Percentiles rank a stretch among this genome's conserved stretches.
Evolutionary conservation across 2,113 vertebrate species (phyloP).

Genomic region (Opisthocomus hoazin): DNA sequence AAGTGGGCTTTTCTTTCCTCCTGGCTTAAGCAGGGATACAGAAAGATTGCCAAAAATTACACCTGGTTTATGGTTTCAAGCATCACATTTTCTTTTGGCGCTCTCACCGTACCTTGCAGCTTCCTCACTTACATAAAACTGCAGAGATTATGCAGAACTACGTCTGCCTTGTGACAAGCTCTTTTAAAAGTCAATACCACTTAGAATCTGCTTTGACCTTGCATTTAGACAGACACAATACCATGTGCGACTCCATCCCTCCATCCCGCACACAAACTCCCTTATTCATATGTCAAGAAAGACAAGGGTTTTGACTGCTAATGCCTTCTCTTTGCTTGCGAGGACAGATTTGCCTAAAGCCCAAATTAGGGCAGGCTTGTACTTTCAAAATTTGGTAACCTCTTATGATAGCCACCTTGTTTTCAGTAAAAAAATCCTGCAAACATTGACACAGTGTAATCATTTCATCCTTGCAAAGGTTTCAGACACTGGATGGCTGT

Average conservation of each 20-base stretch:
- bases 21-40: background rate
- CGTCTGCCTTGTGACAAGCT: background rate
- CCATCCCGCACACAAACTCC: background rate
- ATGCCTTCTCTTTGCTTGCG: background rate
- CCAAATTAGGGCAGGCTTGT: background rate
- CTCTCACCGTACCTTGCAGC: background rate
- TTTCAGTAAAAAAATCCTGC: background rate
- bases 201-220: conserved; percentile 37
- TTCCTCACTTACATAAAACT: background rate
- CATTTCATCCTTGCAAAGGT: background rate
- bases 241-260: background rate
- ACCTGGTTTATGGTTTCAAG: background rate
- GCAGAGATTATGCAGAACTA: conserved; percentile 20
- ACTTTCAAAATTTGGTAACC: background rate
- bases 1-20: background rate
- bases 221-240: conserved; percentile 4
- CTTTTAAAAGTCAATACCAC: conserved; percentile 12
- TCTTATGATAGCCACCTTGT: background rate
- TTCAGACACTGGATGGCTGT: background rate
- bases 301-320: conserved; percentile 2
- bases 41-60: background rate
- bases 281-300: background rate
- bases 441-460: background rate
- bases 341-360: background rate
- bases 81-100: background rate